These are phyloP conservation scores for Emys orbicularis DNA, from an alignment of 2,797 vertebrate species.

Conservation along the genomic window DNA sequence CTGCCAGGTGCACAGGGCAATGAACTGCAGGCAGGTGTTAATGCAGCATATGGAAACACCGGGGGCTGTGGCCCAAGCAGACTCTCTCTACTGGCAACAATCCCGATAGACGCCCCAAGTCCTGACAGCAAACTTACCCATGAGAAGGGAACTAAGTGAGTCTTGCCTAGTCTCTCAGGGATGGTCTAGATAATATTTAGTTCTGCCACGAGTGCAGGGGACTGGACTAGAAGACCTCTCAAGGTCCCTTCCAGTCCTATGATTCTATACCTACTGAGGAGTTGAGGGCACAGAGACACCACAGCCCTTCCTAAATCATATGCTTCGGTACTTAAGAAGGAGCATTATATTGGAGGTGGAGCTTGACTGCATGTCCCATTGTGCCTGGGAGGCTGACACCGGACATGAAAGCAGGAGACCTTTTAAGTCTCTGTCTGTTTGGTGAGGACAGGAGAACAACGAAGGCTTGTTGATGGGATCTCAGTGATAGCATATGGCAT, in stretches of 20 bases:
- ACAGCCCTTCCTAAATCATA: not conserved
- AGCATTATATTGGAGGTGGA: not conserved
- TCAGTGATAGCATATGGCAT: not conserved
- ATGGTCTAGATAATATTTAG: no score
- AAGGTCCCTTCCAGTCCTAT: no score
- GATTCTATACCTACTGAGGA: not conserved
- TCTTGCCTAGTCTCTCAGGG: not conserved
- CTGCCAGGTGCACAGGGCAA: not conserved
- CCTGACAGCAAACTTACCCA: not conserved
- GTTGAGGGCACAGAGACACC: not conserved
- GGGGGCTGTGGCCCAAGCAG: not conserved
- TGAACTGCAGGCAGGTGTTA: accelerated
- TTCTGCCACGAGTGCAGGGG: no score
- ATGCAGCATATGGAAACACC: not conserved
- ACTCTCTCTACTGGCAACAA: not conserved
- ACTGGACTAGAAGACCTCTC: no score
- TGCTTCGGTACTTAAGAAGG: not conserved
- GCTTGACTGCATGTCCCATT: not conserved
- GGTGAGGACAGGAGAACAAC: not conserved
- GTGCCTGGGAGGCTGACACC: not conserved
- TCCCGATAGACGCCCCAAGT: not conserved
- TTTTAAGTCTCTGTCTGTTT: not conserved
- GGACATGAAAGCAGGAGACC: not conserved
- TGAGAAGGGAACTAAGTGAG: not conserved
- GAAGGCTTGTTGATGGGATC: not conserved